Evolutionary conservation across 2,888 invertebrate genomes (phyloP).

Genomic region (Melieria picta): DNA sequence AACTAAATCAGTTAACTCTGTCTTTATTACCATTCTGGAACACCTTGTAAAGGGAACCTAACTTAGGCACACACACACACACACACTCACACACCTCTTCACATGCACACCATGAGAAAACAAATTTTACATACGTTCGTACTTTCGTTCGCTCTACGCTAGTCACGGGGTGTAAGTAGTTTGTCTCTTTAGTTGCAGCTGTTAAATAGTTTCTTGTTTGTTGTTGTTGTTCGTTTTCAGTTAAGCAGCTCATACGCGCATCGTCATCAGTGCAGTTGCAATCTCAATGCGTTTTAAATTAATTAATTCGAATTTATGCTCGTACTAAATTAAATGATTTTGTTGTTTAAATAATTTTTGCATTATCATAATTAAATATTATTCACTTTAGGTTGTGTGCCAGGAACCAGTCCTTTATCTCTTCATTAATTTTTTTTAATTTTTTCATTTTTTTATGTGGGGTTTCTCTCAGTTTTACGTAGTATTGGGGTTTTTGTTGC

Average conservation of each 20-base stretch:
- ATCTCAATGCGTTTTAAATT: background rate
- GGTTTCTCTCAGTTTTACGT: conserved; percentile 5
- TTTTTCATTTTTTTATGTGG: conserved; percentile 26
- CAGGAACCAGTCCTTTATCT: conserved; percentile 59
- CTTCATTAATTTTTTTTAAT: conserved; percentile 27
- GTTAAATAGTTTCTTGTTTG: conserved; percentile 10
- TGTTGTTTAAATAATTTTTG: conserved; percentile 29
- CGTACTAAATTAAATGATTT: conserved; percentile 20
- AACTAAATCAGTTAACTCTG: no score
- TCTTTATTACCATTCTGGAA: no score
- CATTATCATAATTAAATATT: conserved; percentile 37
- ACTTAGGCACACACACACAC: background rate
- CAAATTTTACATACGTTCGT: no score
- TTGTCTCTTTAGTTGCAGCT: conserved; percentile 44
- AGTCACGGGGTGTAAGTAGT: conserved; percentile 42
- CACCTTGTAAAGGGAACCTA: background rate
- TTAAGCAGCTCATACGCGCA: conserved; percentile 16
- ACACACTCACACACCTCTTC: background rate
- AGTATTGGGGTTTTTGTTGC: conserved; percentile 23
- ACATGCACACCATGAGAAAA: no score
- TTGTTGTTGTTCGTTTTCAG: conserved; percentile 6
- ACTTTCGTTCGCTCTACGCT: conserved; percentile 27
- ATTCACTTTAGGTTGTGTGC: conserved; percentile 31
- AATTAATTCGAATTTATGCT: conserved; percentile 33
- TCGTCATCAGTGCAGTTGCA: background rate